These are phyloP conservation scores for Hydriomena furcata DNA, from an alignment of 2,888 invertebrate genomes.

Conservation along the genomic window DNA sequence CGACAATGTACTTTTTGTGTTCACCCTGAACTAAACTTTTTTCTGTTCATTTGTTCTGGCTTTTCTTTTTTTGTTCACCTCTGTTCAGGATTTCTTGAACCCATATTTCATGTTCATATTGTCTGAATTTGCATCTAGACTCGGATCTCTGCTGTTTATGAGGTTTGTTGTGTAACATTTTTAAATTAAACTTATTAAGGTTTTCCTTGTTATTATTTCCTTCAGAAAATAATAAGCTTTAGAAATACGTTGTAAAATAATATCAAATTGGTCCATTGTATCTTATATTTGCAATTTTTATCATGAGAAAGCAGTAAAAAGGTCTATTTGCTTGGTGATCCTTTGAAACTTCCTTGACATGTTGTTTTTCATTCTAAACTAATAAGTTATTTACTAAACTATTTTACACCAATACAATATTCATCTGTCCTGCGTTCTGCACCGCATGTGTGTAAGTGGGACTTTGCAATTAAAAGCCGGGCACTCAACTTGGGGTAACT, in stretches of 20 bases:
- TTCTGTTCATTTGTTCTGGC: constrained; percentile 73
- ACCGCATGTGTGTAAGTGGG: constrained; percentile 81
- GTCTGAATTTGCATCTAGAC: constrained; percentile 64
- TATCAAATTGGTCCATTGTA: not conserved
- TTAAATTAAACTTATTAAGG: constrained; percentile 17
- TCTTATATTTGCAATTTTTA: not conserved
- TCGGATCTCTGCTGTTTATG: constrained; percentile 37
- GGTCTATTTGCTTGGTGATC: too few species aligned
- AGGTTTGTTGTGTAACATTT: constrained; percentile 44
- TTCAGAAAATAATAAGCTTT: constrained; percentile 14
- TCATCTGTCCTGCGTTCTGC: constrained; percentile 36
- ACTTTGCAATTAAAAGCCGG: constrained; percentile 75
- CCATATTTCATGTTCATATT: constrained; percentile 83
- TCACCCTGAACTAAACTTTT: constrained; percentile 56
- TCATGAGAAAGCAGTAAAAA: not conserved
- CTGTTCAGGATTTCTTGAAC: constrained; percentile 77
- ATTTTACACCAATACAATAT: constrained; percentile 32
- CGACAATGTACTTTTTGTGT: constrained; percentile 65
- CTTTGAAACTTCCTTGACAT: too few species aligned
- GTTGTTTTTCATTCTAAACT: not conserved
- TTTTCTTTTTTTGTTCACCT: constrained; percentile 65
- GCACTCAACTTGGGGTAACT: constrained; percentile 70
- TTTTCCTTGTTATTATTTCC: constrained; percentile 22
- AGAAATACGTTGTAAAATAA: not conserved
- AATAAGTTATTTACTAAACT: not conserved